Evolutionary conservation across 2,888 invertebrate species (phyloP).

Genomic region (Anodontia alba): DNA sequence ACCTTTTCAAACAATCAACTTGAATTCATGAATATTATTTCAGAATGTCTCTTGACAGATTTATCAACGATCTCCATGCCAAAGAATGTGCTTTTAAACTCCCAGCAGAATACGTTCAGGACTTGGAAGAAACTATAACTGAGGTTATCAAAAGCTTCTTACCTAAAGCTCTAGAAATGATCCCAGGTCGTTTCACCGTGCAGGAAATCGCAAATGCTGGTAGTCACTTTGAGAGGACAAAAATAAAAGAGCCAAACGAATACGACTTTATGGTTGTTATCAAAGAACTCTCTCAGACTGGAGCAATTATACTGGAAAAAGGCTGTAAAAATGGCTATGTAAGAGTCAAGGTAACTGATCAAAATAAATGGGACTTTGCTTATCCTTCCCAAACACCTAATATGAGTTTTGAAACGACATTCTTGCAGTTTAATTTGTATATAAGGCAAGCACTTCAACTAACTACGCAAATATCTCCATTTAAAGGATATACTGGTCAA

Average conservation of each 20-base stretch:
- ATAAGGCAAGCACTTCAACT: slow-evolving; percentile 23
- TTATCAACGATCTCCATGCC: too few species aligned
- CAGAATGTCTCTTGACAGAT: too few species aligned
- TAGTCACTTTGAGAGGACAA: slow-evolving; percentile 34
- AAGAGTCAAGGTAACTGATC: neutral
- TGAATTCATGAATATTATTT: too few species aligned
- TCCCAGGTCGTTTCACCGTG: slow-evolving; percentile 5
- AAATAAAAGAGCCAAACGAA: slow-evolving; percentile 27
- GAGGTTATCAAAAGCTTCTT: too few species aligned
- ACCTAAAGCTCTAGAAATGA: too few species aligned
- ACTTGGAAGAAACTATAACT: too few species aligned
- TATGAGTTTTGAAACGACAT: slow-evolving; percentile 14
- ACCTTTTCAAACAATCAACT: too few species aligned
- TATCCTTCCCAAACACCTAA: slow-evolving; percentile 1
- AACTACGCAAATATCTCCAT: neutral
- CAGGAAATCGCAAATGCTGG: slow-evolving; percentile 23
- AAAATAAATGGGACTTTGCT: slow-evolving; percentile 13
- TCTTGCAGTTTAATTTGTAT: slow-evolving; percentile 25
- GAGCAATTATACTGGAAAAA: neutral
- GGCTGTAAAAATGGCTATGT: too few species aligned
- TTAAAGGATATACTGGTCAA: too few species aligned
- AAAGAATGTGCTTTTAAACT: too few species aligned
- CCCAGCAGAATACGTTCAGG: too few species aligned
- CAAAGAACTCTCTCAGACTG: slow-evolving; percentile 6
- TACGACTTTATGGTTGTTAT: slow-evolving; percentile 37